Base-by-base conservation (phyloP, 2,888 invertebrate species). In the Drosophila hawaiiensis region DNA sequence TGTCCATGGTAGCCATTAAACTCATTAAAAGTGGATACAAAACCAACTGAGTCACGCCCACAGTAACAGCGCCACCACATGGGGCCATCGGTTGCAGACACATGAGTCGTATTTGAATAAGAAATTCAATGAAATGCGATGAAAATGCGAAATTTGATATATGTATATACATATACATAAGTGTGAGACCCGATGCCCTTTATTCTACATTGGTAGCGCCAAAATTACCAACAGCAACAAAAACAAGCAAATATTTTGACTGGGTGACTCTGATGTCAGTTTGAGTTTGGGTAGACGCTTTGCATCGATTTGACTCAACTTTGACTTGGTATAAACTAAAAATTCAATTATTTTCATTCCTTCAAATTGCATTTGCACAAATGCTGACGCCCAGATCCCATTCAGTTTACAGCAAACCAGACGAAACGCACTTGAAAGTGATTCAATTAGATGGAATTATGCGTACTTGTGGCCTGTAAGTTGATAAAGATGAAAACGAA, bases 401-500 rank as follows among this genome's bases (percentile, higher is more conserved):
- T 53, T 41, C 12, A 33, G 28, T n/a, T 35, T 22, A 19, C 35
- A 53, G 41, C 28, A 33, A 35, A n/a, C 39, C 39, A 19, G 16
- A 74, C 35, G 55, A 55, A 50, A 47, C 67, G 50, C 53, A 79
- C 79, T 76, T 65, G 53, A 69, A 75, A 54, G 28, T 79, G 80
- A 65, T 69, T 79, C 58, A 65, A 79, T 77, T 79, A 59, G 52
- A 49, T 49, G 53, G 53, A 29, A 69, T 69, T 79, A 54, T 47
- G 62, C 58, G 55, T 55, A 55, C 54, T 49, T 62, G 64, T 39
- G 79, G 68, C 56, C 68, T 41, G 22, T 1, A 37, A 73, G 19
- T 41, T 62, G 53, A 41, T 28, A 22, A 52, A 47, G 53, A 37
- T 41, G 41, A 49, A 9, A 35, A 25, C 19, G 47, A 43, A 35